Conservation (phyloP, 1,140 invertebrate species). For the Uloborus diversus region DNA sequence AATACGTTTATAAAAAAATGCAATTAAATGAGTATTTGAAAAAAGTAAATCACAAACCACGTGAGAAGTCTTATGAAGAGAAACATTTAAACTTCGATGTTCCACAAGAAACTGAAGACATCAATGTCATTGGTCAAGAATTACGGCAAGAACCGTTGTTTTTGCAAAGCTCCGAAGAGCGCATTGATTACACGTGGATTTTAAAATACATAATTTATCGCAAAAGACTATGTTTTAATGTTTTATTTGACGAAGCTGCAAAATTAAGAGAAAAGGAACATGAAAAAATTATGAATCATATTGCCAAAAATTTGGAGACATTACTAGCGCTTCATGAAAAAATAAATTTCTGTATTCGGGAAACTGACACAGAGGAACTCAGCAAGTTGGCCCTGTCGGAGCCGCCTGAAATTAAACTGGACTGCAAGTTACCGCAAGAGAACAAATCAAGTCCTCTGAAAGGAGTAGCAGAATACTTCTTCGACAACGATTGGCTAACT, state of each 20-base stretch:
- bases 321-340: too few species aligned
- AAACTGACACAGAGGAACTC: background rate
- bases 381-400: background rate
- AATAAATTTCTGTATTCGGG: too few species aligned
- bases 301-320: background rate
- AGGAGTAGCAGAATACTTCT: conserved; percentile 20
- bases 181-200: background rate
- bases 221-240: conserved; percentile 17
- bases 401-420: conserved; percentile 14
- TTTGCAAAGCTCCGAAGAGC: conserved; percentile 16
- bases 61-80: background rate
- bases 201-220: conserved; percentile 29
- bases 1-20: background rate
- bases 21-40: background rate
- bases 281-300: background rate
- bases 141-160: background rate
- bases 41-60: background rate
- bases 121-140: background rate
- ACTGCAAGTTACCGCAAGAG: background rate
- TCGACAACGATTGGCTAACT: conserved; percentile 11
- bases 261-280: background rate
- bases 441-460: background rate
- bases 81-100: background rate
- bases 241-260: background rate
- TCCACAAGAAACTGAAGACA: background rate